phyloP scores from a whole-genome alignment of 1,140 invertebrate species.

The Papilio machaon region DNA sequence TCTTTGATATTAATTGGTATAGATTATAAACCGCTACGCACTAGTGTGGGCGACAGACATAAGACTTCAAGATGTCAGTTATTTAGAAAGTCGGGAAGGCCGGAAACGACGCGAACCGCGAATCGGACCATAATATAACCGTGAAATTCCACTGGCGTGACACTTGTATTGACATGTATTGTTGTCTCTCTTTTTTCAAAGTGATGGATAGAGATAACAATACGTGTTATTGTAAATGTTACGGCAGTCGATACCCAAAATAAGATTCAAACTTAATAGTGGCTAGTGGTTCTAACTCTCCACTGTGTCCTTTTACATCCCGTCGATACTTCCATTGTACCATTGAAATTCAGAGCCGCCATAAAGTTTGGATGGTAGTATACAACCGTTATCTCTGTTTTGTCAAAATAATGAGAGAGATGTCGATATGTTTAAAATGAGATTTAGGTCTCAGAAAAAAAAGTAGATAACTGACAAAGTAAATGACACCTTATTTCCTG shows the following conservation, averaged over 20 bases:
- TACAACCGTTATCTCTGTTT: neutral
- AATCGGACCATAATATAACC: conserved; percentile 15
- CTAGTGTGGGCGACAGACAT: conserved; percentile 14
- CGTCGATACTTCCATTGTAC: no score
- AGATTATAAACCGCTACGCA: conserved; percentile 4
- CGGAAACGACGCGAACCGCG: conserved; percentile 23
- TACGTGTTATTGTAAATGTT: neutral
- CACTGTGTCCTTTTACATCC: no score
- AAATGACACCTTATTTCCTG: no score
- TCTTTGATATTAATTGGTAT: neutral
- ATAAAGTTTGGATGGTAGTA: neutral
- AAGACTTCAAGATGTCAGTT: neutral
- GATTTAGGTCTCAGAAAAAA: no score
- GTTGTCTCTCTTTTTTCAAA: neutral
- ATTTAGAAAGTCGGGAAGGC: conserved; percentile 28
- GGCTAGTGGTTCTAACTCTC: no score
- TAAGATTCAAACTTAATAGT: neutral
- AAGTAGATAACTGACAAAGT: no score
- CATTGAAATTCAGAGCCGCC: neutral
- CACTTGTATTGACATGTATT: neutral
- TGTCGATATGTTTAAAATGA: no score
- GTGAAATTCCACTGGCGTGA: neutral
- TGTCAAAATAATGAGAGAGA: no score
- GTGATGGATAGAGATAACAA: neutral
- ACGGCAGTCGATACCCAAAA: neutral